Evolutionary conservation across 2,797 vertebrate species (phyloP).

Genomic region (Gymnoscopelus braueri): DNA sequence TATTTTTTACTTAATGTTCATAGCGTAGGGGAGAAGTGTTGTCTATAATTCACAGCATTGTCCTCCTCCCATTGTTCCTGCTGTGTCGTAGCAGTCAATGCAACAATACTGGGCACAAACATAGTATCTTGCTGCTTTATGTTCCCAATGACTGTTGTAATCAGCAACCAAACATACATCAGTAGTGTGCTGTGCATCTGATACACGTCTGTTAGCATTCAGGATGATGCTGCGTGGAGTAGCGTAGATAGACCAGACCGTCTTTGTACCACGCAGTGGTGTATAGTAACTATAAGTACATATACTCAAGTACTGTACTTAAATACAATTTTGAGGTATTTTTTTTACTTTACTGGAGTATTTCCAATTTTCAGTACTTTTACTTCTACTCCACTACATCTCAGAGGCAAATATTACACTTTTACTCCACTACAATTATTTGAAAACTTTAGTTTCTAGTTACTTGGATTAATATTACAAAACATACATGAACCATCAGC

Average conservation of each 20-base stretch:
- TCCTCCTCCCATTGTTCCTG: background rate
- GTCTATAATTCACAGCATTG: slow-evolving; percentile 16
- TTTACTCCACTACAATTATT: too few species aligned
- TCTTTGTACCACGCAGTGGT: too few species aligned
- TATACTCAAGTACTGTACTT: too few species aligned
- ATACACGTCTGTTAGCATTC: slow-evolving; percentile 7
- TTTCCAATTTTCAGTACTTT: too few species aligned
- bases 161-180: slow-evolving; percentile 1
- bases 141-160: background rate
- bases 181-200: background rate
- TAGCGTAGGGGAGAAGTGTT: background rate
- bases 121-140: background rate
- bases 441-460: too few species aligned
- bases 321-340: too few species aligned
- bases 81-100: background rate
- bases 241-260: too few species aligned
- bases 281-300: too few species aligned
- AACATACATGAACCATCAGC: background rate
- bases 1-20: slow-evolving; percentile 22
- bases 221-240: background rate
- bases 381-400: too few species aligned
- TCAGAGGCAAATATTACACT: too few species aligned
- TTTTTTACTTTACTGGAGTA: too few species aligned
- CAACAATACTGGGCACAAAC: too few species aligned
- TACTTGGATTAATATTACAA: background rate